Base-by-base conservation (phyloP, 2,888 invertebrate genomes). In the Tetanocera ferruginea region DNA sequence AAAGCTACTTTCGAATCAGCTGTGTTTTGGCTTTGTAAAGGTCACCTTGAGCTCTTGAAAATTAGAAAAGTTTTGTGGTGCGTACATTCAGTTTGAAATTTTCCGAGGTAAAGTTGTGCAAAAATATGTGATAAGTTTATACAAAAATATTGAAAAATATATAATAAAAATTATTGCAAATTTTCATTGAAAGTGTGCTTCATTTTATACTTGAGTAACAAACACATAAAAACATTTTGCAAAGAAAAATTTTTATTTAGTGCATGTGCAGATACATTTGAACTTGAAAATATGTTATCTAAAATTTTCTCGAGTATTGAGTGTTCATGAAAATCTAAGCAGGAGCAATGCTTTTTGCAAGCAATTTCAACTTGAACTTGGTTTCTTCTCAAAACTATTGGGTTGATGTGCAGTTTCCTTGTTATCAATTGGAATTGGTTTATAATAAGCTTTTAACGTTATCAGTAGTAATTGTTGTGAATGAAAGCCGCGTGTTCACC, bases 21-120 rank as follows among this genome's bases (percentile, higher is more conserved):
- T 75, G 75, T 67, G 37, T 43, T 43, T 31, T 25, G 55, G 67
- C 37, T 37, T 52, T 19, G 23, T 66, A 80, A 80, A 82, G 81
- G 81, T 82, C 81, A 82, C 81, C 81, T 82, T 82, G 81, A 81
- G 80, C 77, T 77, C 60, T 80, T 75, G 78, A 70, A 80, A 76
- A 72, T 79, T 72, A 66, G 51, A 52, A 66, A 67, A 75, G 17
- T 75, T 14, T 37, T 19, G 66, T 55, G 55, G 75, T 67, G 75
- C 67, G 23, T 37, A 55, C 55, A 67, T 67, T 66, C n/a, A 67
- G 52, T 75, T 75, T 19, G 49, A 55, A 55, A 55, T 37, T 75
- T 66, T 55, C 34, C n/a, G 23, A 75, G 75, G 75, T 75, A 75
- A 75, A 75, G 25, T 57, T 67, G 25, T 72, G 11, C n/a, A 60